Evolutionary conservation across 2,797 vertebrate genomes (phyloP).

Genomic region (Rhabdophis nuchalis): DNA sequence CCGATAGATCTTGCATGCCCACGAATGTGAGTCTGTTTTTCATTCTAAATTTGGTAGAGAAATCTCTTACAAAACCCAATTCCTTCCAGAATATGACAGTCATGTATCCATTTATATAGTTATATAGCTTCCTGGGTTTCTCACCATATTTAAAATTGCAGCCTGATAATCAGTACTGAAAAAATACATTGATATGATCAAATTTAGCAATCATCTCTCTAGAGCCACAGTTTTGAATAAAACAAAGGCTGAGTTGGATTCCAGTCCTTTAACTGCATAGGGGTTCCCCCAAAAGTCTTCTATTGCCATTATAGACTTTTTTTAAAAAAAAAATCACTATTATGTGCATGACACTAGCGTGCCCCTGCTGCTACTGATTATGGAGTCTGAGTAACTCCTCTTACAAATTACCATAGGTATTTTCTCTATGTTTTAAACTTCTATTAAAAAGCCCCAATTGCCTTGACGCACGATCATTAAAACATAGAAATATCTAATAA

Average conservation of each 20-base stretch:
- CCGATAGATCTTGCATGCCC: background rate
- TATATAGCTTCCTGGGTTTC: background rate
- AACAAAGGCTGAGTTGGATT: background rate
- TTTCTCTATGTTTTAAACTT: conserved; percentile 39
- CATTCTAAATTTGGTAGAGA: background rate
- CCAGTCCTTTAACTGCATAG: background rate
- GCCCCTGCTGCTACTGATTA: conserved; percentile 41
- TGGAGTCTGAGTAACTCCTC: conserved; percentile 40
- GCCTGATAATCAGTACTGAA: background rate
- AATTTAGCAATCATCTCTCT: background rate
- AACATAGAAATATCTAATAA: conserved; percentile 44
- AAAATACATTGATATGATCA: background rate
- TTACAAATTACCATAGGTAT: conserved; percentile 36
- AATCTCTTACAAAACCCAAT: background rate
- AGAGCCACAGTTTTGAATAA: background rate
- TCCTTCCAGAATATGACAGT: background rate
- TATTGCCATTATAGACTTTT: background rate
- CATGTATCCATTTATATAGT: background rate
- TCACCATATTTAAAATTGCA: background rate
- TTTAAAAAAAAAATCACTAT: background rate
- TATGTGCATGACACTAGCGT: conserved; percentile 20
- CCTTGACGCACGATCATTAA: conserved; percentile 43
- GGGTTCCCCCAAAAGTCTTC: background rate
- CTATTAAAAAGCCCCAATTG: conserved; percentile 2
- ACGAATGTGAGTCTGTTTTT: background rate